Evolutionary conservation across 92 coral and sea anemone genomes (phyloP), one percentile per base, ranked within the genome.

Genomic region (Phymanthus crucifer): DNA sequence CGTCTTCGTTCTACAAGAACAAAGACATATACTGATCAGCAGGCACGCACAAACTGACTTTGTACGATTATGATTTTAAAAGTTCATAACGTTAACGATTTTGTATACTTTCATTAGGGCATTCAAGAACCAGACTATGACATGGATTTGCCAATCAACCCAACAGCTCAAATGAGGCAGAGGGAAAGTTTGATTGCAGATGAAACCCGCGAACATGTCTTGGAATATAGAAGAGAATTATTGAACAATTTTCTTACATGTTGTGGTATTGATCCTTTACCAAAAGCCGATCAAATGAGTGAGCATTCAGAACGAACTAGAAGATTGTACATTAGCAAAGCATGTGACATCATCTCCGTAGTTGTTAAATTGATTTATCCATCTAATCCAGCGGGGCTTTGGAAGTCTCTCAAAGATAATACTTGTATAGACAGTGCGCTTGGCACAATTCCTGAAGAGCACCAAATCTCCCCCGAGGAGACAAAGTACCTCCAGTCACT

Each of bases 241-340:
- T 57, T 57, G 66, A 57, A 57, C 31, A 57, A 26, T 57, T 57
- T 57, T 57, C 66, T 57, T 57, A 57, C 23, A 26, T 57, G 66
- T 57, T 57, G 66, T 57, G 66, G 66, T 57, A 57, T 57, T 26
- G 66, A 57, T 57, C 31, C 66, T 57, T 19, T 57, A 57, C 66
- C 66, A 57, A 57, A 57, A 57, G 66, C 16, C 31, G 66, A 57
- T 57, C 9, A 57, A 57, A 57, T 57, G 66, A 19, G 66, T 57
- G 24, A 57, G 66, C 66, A 57, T 38, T 38, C 45, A 38, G 45
- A 38, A 38, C 45, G 58, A 54, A 54, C 64, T 19, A 54, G 11
- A 54, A 54, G 64, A 54, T 8, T 18, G 23, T 66, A 33, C 13
- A 14, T 66, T 17, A 66, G 38, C 71, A 66, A 66, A 33, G 38